These are phyloP conservation scores for Empidonax alnorum DNA, from an alignment of 2,113 vertebrate genomes.

Conservation along the genomic window DNA sequence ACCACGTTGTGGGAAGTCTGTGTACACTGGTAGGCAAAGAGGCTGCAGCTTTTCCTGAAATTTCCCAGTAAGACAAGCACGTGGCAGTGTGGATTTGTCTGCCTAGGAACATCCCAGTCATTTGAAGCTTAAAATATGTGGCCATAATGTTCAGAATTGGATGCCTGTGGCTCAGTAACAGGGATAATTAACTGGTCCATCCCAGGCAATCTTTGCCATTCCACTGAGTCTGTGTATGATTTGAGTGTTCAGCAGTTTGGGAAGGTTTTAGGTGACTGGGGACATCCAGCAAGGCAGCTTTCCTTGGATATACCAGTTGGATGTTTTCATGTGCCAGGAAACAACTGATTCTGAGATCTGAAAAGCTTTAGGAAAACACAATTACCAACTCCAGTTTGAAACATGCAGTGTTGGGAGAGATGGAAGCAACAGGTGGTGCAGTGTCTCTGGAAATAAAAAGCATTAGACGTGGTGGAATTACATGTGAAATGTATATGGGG, in stretches of 20 bases:
- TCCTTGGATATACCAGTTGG: background rate
- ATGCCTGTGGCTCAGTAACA: background rate
- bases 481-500: background rate
- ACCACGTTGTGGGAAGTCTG: background rate
- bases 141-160: background rate
- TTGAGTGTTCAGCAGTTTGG: background rate
- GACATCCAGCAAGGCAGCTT: background rate
- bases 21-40: background rate
- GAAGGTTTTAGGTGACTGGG: background rate
- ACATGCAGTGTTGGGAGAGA: background rate
- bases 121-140: background rate
- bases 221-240: background rate
- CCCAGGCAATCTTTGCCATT: background rate
- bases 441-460: slow-evolving; percentile 4
- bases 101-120: background rate
- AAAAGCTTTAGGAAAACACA: background rate
- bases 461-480: slow-evolving; percentile 24
- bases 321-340: background rate
- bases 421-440: background rate
- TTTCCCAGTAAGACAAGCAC: background rate
- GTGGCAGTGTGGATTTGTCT: background rate
- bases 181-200: background rate
- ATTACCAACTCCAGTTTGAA: background rate
- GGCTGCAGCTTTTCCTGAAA: background rate
- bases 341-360: background rate